Percentiles rank a stretch among this genome's conserved stretches.
These are phyloP conservation scores for Corythucha ciliata DNA, from an alignment of 2,888 invertebrate species.

Conservation along the genomic window DNA sequence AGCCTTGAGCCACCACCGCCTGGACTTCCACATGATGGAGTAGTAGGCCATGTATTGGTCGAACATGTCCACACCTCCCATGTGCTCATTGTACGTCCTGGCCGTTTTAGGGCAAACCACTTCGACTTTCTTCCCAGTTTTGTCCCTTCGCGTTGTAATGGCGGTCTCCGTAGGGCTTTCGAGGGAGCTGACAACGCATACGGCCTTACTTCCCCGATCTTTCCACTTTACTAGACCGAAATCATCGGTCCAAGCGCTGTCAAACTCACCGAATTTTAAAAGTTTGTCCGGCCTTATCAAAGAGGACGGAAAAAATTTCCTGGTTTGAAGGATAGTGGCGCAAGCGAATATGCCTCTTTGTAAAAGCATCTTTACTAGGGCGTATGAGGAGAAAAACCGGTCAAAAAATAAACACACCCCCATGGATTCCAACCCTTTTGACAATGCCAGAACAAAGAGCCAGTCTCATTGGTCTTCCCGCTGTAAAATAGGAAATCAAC, in stretches of 20 bases:
- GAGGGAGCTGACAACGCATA: constrained; percentile 6
- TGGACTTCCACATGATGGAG: constrained; percentile 35
- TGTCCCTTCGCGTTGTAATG: constrained; percentile 31
- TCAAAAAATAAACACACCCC: constrained; percentile 13
- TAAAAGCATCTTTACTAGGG: constrained; percentile 1
- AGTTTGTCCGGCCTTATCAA: constrained; percentile 1
- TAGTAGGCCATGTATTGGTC: constrained; percentile 36
- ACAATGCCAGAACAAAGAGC: neutral
- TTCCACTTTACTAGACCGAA: neutral
- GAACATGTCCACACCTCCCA: constrained; percentile 38
- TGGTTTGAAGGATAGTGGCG: constrained; percentile 13
- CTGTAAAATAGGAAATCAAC: constrained; percentile 5
- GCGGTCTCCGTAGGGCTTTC: constrained; percentile 27
- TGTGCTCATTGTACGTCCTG: constrained; percentile 36
- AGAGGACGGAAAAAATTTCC: constrained; percentile 11
- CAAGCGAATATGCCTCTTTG: constrained; percentile 8
- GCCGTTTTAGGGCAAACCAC: constrained; percentile 34
- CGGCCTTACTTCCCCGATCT: no score
- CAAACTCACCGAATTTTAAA: constrained; percentile 1
- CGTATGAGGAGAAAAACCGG: constrained; percentile 11
- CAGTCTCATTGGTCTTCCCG: constrained; percentile 5
- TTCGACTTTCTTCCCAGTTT: constrained; percentile 31
- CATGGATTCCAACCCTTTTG: neutral
- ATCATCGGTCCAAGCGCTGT: constrained; percentile 24
- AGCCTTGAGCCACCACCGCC: constrained; percentile 39